phyloP scores from a whole-genome alignment of 2,797 vertebrate species.

The Sus cebifrons region DNA sequence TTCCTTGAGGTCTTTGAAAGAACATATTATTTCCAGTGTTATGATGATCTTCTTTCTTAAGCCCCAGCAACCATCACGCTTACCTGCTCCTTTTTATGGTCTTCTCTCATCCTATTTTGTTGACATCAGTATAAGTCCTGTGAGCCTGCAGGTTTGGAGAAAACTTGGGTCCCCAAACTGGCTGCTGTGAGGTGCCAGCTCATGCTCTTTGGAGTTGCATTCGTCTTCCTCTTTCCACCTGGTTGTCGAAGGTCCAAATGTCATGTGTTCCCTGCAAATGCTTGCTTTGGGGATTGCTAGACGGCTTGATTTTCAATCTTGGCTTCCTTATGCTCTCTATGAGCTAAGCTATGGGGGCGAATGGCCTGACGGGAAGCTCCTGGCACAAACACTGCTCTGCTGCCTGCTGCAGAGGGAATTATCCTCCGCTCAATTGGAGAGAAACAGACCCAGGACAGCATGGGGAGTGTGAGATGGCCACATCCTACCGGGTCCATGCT shows the following conservation, averaged over 20 bases:
- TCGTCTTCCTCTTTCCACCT: no score
- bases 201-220: background rate
- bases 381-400: no score
- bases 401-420: background rate
- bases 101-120: background rate
- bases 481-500: fast-evolving
- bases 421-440: background rate
- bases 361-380: background rate
- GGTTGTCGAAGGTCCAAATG: background rate
- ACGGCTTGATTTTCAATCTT: background rate
- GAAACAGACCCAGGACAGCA: background rate
- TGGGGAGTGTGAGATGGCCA: background rate
- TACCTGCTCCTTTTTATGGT: background rate
- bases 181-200: background rate
- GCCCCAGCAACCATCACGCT: background rate
- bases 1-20: background rate
- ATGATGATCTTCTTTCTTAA: background rate
- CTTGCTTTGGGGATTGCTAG: background rate
- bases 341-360: background rate
- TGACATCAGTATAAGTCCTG: background rate
- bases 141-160: background rate
- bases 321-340: background rate
- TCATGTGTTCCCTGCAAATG: background rate
- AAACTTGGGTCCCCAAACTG: no score
- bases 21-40: background rate